Base-by-base conservation (phyloP, 2,113 vertebrate species). In the Calonectris borealis region DNA sequence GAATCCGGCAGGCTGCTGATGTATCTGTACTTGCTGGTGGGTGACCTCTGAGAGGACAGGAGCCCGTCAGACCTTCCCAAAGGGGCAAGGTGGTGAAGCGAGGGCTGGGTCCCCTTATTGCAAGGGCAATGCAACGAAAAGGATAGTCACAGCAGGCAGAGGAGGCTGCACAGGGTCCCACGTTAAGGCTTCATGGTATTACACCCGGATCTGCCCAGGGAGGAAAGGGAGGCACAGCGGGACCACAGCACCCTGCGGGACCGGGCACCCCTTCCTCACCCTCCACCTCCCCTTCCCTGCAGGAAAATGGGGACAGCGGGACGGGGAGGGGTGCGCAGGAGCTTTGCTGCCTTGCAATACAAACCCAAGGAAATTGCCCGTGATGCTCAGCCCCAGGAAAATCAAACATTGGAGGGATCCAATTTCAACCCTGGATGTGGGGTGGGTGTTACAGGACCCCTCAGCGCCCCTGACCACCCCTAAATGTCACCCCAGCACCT, bases 261-360 rank as follows among this genome's bases (percentile, higher is more conserved):
- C 40, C 69, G 6, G 18, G 31, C 5, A 46, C 16, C 25, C 62
- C 32, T 69, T 64, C 38, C 38, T 52, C 54, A 15, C 42, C n/a
- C 19, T 65, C 11, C 0, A 3, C 22, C 9, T 82, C 77, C 48
- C 60, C 11, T 10, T 71, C 83, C 68, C 58, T 5, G 70, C 2
- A 2, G 77, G 76, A 68, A 15, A 44, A 65, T 2, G 13, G 25
- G 49, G 9, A 32, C 51, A 21, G 42, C 1, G 1, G 38, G n/a
- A 16, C 21, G 0, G 0, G 31, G 32, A 49, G 6, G 12, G 36
- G 12, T 12, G 7, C 25, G 4, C 18, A 5, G 48, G 48, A 58
- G 7, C 19, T 79, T 69, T 40, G 22, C 29, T 66, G 34, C 34
- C 29, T 69, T 76, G 69, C 36, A 10, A 18, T 4, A 13, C 13